Evolutionary conservation across 2,888 invertebrate species (phyloP), one percentile per base, ranked within the genome.

Genomic region (Adelognathus sp.): DNA sequence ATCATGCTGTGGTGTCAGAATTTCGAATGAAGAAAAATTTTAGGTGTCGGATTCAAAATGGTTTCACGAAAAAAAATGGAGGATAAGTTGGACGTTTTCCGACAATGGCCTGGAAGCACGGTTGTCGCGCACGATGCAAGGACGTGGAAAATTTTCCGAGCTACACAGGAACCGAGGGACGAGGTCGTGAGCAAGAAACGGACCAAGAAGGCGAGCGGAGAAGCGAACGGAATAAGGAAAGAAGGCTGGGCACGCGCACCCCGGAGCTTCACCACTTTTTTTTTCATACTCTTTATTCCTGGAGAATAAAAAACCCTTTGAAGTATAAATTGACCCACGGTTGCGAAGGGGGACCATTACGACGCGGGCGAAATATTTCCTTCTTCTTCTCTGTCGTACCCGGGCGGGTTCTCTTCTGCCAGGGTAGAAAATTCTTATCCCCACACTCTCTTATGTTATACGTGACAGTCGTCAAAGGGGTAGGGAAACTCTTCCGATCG

Each of bases 301-400:
- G 60, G 70, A n/a, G 64, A 27, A 75, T 83, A n/a, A n/a, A 70
- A 58, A 76, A 83, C 79, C 83, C 87, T 88, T 88, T 88, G 88
- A 87, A 86, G 88, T 87, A 82, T 83, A 87, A 87, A 88, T 88
- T 88, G 88, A 88, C 84, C 85, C 82, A 83, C 82, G 84, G 81
- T 78, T 76, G 83, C 46, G 56, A 18, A 29, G 29, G 50, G 31
- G 0, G 70, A 81, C 86, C 88, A 87, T 88, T 87, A 88, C 84
- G 80, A 80, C 24, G 74, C 83, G 83, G 80, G 71, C 71, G 76
- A 80, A 76, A 81, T 71, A 74, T 77, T 81, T 81, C 71, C 77
- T 79, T 81, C 77, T 79, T 81, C 77, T 79, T 63, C 64, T 63
- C 58, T 69, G 54, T 73, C 76, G 72, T 76, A 24, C 50, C n/a